Conservation (phyloP, 2,888 invertebrate species). For the Chalcosyrphus nemorum region DNA sequence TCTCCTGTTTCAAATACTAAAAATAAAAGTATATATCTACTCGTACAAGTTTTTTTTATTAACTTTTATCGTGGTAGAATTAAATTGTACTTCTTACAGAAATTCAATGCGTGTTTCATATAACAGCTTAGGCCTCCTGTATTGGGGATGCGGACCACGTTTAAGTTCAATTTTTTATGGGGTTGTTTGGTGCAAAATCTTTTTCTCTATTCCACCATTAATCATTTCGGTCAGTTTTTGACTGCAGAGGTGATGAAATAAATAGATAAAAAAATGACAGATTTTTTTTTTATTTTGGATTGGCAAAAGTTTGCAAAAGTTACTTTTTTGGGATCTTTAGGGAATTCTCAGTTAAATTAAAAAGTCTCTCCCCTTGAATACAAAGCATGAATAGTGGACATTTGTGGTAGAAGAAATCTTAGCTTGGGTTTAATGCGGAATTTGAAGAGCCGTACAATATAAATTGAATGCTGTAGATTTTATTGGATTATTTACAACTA, state of each 20-base stretch:
- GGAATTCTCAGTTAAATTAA: slow-evolving; percentile 62
- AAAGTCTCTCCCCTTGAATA: slow-evolving; percentile 22
- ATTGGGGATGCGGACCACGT: slow-evolving; percentile 59
- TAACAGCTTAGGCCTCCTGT: background rate
- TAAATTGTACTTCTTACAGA: slow-evolving; percentile 7
- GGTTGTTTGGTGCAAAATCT: slow-evolving; percentile 7
- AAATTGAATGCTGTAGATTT: too few species aligned
- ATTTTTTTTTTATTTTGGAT: slow-evolving; percentile 33
- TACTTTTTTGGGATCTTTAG: slow-evolving; percentile 22
- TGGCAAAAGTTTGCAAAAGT: slow-evolving; percentile 47
- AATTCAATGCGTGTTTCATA: slow-evolving; percentile 12
- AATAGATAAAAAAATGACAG: slow-evolving; percentile 40
- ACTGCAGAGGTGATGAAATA: slow-evolving; percentile 43
- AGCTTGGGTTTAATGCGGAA: background rate
- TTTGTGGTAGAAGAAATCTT: background rate
- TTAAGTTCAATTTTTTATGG: slow-evolving; percentile 26
- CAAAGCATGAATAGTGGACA: background rate
- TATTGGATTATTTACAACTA: too few species aligned
- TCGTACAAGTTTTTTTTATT: slow-evolving; percentile 15
- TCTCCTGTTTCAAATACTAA: slow-evolving; percentile 49
- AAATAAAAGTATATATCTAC: background rate
- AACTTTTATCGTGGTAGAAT: slow-evolving; percentile 18
- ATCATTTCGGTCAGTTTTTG: slow-evolving; percentile 67
- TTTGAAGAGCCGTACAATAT: background rate
- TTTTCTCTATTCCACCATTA: slow-evolving; percentile 38